Conservation (phyloP, 2,888 invertebrate species). For the Tetrapedia diversipes region DNA sequence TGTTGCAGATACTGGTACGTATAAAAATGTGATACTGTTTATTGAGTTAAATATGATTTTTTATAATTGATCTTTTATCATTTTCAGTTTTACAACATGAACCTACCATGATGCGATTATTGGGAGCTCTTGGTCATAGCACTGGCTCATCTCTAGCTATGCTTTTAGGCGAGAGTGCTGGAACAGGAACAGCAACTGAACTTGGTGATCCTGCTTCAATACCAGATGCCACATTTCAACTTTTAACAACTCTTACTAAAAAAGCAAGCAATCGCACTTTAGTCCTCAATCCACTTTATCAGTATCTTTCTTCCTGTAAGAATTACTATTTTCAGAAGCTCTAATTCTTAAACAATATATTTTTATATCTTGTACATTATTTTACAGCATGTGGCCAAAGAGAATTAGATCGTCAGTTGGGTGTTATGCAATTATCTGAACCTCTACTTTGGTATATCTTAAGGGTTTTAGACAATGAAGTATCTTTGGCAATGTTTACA, state of each 20-base stretch:
- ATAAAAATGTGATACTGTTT: slow-evolving; percentile 24
- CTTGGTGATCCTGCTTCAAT: slow-evolving; percentile 89
- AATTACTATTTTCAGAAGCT: slow-evolving; percentile 71
- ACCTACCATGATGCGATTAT: slow-evolving; percentile 92
- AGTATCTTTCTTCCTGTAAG: slow-evolving; percentile 84
- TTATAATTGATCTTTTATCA: neutral
- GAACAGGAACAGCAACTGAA: slow-evolving; percentile 78
- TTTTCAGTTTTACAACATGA: slow-evolving; percentile 88
- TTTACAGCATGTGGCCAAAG: slow-evolving; percentile 74
- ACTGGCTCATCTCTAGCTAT: slow-evolving; percentile 88
- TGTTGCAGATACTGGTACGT: slow-evolving; percentile 89
- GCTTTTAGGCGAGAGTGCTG: slow-evolving; percentile 85
- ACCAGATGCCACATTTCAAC: slow-evolving; percentile 94
- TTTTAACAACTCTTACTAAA: slow-evolving; percentile 90
- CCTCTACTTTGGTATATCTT: slow-evolving; percentile 93
- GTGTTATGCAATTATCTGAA: slow-evolving; percentile 89
- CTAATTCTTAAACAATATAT: slow-evolving; percentile 75
- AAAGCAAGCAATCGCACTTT: slow-evolving; percentile 90
- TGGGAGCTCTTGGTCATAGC: slow-evolving; percentile 91
- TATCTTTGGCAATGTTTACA: slow-evolving; percentile 89
- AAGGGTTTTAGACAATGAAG: slow-evolving; percentile 90
- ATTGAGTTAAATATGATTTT: neutral
- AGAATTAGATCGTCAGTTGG: slow-evolving; percentile 73
- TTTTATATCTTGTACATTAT: slow-evolving; percentile 11
- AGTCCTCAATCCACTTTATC: slow-evolving; percentile 89